Evolutionary conservation across 2,888 invertebrate genomes (phyloP).

Genomic region (Scaeva pyrastri): DNA sequence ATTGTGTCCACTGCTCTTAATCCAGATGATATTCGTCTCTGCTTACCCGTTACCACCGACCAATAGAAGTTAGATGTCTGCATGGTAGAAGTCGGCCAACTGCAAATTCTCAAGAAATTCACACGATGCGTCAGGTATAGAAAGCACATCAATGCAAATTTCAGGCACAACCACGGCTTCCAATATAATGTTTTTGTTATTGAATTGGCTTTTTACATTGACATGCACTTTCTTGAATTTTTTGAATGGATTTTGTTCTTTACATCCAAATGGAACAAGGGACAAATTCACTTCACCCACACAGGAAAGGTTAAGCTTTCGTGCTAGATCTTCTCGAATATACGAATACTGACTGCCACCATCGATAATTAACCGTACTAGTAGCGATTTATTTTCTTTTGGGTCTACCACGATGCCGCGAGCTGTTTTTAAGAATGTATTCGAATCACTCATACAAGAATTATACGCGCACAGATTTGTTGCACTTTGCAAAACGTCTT

Average conservation of each 20-base stretch:
- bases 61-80: slow-evolving; percentile 21
- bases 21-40: slow-evolving; percentile 18
- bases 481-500: slow-evolving; percentile 1
- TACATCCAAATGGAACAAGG: neutral
- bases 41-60: slow-evolving; percentile 35
- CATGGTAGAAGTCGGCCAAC: slow-evolving; percentile 22
- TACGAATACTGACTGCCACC: slow-evolving; percentile 44
- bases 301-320: no score
- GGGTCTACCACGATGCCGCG: slow-evolving; percentile 31
- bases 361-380: slow-evolving; percentile 21
- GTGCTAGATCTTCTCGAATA: no score
- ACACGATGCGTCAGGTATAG: slow-evolving; percentile 1
- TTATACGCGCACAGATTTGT: slow-evolving; percentile 32
- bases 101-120: slow-evolving; percentile 12
- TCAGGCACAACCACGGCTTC: slow-evolving; percentile 36
- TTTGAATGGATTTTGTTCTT: neutral
- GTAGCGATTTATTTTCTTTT: slow-evolving; percentile 14
- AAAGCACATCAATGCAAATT: slow-evolving; percentile 34
- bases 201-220: slow-evolving; percentile 1
- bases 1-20: slow-evolving; percentile 41
- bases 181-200: neutral
- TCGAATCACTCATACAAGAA: slow-evolving; percentile 8
- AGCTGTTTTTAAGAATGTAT: slow-evolving; percentile 35
- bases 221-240: neutral
- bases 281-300: neutral